Evolutionary conservation across 2,888 invertebrate genomes (phyloP).

Genomic region (Carterocephalus palaemon): DNA sequence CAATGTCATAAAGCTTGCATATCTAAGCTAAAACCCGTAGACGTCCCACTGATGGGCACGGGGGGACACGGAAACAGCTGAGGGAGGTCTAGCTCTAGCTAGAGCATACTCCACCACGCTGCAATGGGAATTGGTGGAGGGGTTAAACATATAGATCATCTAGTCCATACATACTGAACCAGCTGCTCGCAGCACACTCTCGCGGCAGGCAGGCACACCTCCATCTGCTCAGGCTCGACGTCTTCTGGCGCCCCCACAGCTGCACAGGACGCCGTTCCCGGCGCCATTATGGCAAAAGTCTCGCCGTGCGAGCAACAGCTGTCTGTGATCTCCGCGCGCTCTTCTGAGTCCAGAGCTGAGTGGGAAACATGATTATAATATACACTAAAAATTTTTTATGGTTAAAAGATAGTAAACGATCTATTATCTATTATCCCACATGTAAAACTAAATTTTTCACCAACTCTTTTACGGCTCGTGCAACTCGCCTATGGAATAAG

Average conservation of each 20-base stretch:
- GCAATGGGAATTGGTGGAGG: constrained; percentile 1
- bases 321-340: constrained; percentile 46
- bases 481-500: too few species aligned
- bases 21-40: too few species aligned
- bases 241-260: constrained; percentile 43
- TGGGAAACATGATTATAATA: neutral
- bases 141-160: neutral
- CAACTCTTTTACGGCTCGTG: too few species aligned
- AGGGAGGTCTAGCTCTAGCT: neutral
- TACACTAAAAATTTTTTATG: too few species aligned
- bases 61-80: too few species aligned
- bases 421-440: too few species aligned
- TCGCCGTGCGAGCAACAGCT: constrained; percentile 55
- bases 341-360: constrained; percentile 50
- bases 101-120: too few species aligned
- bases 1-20: too few species aligned
- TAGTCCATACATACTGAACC: constrained; percentile 48
- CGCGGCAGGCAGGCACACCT: constrained; percentile 41
- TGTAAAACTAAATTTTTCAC: too few species aligned
- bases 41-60: too few species aligned
- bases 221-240: constrained; percentile 43
- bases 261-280: constrained; percentile 40
- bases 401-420: too few species aligned
- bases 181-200: constrained; percentile 49
- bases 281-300: constrained; percentile 34